A percentile compares a stretch with the other conserved stretches of the same genome.
Conservation (phyloP, 2,797 vertebrate species). For the Sebastes wilsoni region DNA sequence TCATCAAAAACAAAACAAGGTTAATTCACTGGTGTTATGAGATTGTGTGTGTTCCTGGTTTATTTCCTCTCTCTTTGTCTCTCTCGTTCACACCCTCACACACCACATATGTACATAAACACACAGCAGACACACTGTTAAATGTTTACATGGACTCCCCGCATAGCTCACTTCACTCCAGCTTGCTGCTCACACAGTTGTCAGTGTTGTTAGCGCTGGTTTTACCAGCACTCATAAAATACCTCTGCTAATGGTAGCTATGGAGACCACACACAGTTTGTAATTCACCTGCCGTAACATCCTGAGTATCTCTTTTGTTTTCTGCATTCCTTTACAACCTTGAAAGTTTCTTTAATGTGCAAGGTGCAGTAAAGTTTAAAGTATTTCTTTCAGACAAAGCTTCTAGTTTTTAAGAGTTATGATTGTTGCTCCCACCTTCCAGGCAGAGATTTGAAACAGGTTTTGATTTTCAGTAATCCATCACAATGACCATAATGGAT, state of each 20-base stretch:
- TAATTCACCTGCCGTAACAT: background rate
- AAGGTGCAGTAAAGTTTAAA: background rate
- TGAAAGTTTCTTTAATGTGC: background rate
- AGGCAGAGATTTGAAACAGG: background rate
- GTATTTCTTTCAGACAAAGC: background rate
- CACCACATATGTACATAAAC: background rate
- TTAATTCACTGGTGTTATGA: background rate
- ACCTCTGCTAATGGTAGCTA: background rate
- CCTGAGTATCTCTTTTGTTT: background rate
- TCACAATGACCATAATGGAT: background rate
- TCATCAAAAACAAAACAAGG: background rate
- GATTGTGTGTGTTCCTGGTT: background rate
- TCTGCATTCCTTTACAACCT: background rate
- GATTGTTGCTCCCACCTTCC: background rate
- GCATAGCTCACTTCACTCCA: background rate
- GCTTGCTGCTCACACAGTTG: background rate
- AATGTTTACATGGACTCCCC: background rate
- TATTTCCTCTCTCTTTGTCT: background rate
- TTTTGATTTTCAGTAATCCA: background rate
- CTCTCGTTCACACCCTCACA: background rate
- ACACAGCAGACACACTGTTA: background rate
- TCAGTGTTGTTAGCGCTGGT: background rate
- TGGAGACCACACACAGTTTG: background rate
- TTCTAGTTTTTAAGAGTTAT: background rate
- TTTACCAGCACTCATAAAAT: slow-evolving; percentile 1